Conservation (phyloP, 2,797 vertebrate genomes). For the Alfaro cultratus region DNA sequence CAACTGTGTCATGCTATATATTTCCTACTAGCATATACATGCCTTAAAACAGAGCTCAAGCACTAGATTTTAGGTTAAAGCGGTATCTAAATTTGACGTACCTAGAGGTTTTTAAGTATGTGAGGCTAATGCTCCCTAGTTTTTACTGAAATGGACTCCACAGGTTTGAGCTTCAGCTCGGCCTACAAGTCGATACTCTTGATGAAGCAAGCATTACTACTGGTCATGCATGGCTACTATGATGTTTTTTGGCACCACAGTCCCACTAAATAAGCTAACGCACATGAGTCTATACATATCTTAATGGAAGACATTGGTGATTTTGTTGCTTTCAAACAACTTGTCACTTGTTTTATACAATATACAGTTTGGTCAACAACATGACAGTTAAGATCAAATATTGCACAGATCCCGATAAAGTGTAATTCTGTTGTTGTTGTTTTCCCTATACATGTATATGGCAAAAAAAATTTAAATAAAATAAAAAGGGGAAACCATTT, state of each 20-base stretch:
- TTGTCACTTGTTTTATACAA: slow-evolving; percentile 99
- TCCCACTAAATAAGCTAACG: slow-evolving; percentile 94
- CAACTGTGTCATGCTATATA: slow-evolving; percentile 12
- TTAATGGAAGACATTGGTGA: slow-evolving; percentile 99
- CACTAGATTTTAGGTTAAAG: slow-evolving; percentile 31
- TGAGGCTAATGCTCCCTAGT: slow-evolving; percentile 10
- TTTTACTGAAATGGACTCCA: slow-evolving; percentile 22
- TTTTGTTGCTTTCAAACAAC: slow-evolving; percentile 99
- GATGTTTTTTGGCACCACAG: slow-evolving; percentile 81
- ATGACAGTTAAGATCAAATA: slow-evolving; percentile 87
- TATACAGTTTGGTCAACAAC: slow-evolving; percentile 87
- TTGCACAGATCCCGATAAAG: slow-evolving; percentile 91
- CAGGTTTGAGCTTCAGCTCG: slow-evolving; percentile 36
- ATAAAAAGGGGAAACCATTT: background rate
- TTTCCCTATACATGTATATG: slow-evolving; percentile 13
- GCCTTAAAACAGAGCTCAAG: slow-evolving; percentile 24
- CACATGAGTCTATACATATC: slow-evolving; percentile 99
- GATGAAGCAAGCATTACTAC: slow-evolving; percentile 91
- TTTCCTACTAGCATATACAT: slow-evolving; percentile 14
- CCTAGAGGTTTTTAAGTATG: slow-evolving; percentile 6
- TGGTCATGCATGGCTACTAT: slow-evolving; percentile 96
- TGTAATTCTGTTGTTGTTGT: slow-evolving; percentile 10
- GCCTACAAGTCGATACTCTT: slow-evolving; percentile 55
- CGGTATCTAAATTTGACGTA: slow-evolving; percentile 10
- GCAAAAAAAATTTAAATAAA: slow-evolving; percentile 6